Base-by-base conservation (phyloP, 2,113 vertebrate species). In the Brachyhypopomus gauderio region DNA sequence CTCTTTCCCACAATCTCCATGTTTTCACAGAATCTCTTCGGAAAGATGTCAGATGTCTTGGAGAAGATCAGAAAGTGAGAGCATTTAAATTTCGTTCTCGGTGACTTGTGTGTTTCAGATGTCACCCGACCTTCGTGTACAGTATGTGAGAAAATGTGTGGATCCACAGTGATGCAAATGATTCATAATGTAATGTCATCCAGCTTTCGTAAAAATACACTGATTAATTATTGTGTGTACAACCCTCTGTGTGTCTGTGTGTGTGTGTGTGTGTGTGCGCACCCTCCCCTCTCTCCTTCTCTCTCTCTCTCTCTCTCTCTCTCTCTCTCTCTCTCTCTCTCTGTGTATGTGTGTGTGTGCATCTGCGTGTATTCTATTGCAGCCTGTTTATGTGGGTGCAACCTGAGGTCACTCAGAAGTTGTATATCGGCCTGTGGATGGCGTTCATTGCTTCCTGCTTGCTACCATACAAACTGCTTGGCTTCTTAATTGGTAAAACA, bases 1-100 rank as follows among this genome's bases (percentile, higher is more conserved):
- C 14, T 16, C 8, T 52, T 62, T 66, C 23, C 52, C 41, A 56
- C 22, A 55, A 19, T n/a, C 73, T 38, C 6, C 73, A 38, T 80
- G 38, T 76, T 56, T 78, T 82, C 6, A 45, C 93, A 99, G 98
- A 99, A 98, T 86, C 92, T 99, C 69, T 99, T 99, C 87, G 98
- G 98, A 83, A 98, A 94, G 93, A 98, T 99, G 97, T 94, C 98
- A 0, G 96, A 98, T 88, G 95, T 98, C 88, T 89, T 99, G 92
- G 98, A 99, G 89, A 99, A 99, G 90, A 97, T 99, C 67, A 98
- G 96, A 88, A 99, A 99, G 98, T 99, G 86, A 94, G 97, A 95
- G 45, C 20, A 27, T 72, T 83, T 27, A 36, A 1, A 38, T 41
- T 64, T 2, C 11, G 3, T 8, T 30, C 9, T 14, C 45, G 12